These are phyloP conservation scores for Drosophila quinaria DNA, from an alignment of 2,888 invertebrate genomes.

Conservation along the genomic window DNA sequence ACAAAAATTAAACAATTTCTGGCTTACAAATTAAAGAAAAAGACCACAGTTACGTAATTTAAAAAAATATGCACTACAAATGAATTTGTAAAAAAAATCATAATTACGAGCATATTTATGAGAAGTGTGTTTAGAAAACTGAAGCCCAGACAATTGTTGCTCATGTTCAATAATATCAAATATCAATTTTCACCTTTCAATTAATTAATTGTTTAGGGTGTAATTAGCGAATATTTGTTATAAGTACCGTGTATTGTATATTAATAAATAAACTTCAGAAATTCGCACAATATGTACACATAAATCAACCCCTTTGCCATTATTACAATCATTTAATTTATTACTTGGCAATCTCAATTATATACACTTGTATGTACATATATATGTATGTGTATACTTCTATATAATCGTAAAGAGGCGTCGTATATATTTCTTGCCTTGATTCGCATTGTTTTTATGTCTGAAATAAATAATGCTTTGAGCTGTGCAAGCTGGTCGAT, in stretches of 20 bases:
- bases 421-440: conserved; percentile 38
- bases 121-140: neutral
- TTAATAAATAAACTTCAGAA: conserved; percentile 27
- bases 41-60: too few relatives aligned
- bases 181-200: neutral
- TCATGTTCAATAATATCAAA: neutral
- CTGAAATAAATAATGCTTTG: conserved; percentile 73
- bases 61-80: too few relatives aligned
- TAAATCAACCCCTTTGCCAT: conserved; percentile 4
- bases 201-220: conserved; percentile 5
- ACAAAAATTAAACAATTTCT: neutral
- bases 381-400: neutral
- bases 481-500: conserved; percentile 66
- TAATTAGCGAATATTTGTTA: conserved; percentile 51
- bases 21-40: neutral
- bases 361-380: neutral
- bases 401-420: conserved; percentile 1
- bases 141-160: neutral
- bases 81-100: neutral
- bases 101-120: neutral
- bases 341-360: conserved; percentile 53
- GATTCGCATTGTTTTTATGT: conserved; percentile 60
- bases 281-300: conserved; percentile 2
- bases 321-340: conserved; percentile 59
- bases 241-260: conserved; percentile 16